Evolutionary conservation across 2,797 vertebrate species (phyloP).

Genomic region (Aeoliscus strigatus): DNA sequence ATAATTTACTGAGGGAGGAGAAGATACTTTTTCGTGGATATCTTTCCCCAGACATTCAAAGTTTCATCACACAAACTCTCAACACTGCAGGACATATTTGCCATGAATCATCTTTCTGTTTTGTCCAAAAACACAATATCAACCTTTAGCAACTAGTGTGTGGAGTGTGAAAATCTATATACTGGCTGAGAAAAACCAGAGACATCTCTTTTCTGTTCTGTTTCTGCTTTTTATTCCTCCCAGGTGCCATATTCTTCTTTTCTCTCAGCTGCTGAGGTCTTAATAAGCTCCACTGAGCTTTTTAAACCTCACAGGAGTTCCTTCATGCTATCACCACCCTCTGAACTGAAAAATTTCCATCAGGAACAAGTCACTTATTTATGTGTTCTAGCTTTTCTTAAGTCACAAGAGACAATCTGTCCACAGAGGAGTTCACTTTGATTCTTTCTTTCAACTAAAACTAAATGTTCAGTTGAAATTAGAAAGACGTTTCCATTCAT

Average conservation of each 20-base stretch:
- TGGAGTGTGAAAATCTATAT: neutral
- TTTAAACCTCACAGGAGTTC: conserved; percentile 30
- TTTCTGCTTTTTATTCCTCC: neutral
- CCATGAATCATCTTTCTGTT: too few relatives aligned
- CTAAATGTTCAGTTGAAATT: too few relatives aligned
- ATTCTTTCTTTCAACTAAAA: neutral
- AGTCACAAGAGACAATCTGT: conserved; percentile 1
- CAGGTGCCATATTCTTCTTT: conserved; percentile 12
- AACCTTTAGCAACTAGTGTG: neutral
- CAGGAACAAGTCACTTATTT: conserved; percentile 5
- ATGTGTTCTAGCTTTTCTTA: conserved; percentile 12
- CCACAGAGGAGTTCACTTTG: too few relatives aligned
- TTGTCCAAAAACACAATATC: neutral
- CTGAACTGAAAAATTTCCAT: conserved; percentile 8
- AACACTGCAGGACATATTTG: too few relatives aligned
- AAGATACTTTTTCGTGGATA: too few relatives aligned
- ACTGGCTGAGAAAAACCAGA: conserved; percentile 5
- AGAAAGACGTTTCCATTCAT: too few relatives aligned
- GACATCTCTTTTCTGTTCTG: conserved; percentile 6
- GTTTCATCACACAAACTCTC: too few relatives aligned
- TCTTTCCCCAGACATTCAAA: too few relatives aligned
- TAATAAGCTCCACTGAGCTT: conserved; percentile 57
- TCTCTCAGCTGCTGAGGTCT: conserved; percentile 38
- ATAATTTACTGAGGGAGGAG: too few relatives aligned
- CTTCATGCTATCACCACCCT: conserved; percentile 16